Evolutionary conservation across 2,797 vertebrate species (phyloP), one percentile per base, ranked within the genome.

Genomic region (Danio aesculapii): DNA sequence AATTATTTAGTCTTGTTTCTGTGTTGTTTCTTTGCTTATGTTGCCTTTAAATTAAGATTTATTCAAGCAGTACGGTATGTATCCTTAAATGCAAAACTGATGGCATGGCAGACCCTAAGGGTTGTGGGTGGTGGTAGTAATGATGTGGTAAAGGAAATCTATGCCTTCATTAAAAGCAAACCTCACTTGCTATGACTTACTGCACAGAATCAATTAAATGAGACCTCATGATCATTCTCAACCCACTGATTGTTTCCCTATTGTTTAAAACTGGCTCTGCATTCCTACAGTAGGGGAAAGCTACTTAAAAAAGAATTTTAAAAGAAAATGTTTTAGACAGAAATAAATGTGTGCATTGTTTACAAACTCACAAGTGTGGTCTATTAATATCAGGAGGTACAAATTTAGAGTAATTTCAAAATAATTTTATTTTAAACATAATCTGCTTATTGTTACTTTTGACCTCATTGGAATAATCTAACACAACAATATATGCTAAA

Each of bases 121-220:
- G 49, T 55, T 39, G 17, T 0, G 46, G 53, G 41, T 69, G 64
- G 6, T 39, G 53, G 64, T 49, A 47, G 52, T 59, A 64, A 76
- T 52, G 62, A 52, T 76, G 55, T 61, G 69, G 30, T 71, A 71
- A 81, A 69, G 52, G 6, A 52, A 61, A 69, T 80, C 83, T 77
- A 66, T 58, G 63, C 57, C 68, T 77, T 78, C 58, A 79, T 87
- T 70, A 87, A 58, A 63, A 52, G 39, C 72, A 46, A 61, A 50
- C 21, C 49, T 52, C 17, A 17, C 57, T 62, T 67, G n/a, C 46
- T 21, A 71, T 43, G 46, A 63, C 58, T 81, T 69, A 41, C 53
- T 17, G 43, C n/a, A 61, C 16, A 44, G 71, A 83, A 84, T 83
- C 75, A 81, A 79, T 81, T 85, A 77, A 67, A 52, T 41, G 59